These are phyloP conservation scores for Scaptomyza polygonia DNA, from an alignment of 2,888 invertebrate genomes.

Conservation along the genomic window DNA sequence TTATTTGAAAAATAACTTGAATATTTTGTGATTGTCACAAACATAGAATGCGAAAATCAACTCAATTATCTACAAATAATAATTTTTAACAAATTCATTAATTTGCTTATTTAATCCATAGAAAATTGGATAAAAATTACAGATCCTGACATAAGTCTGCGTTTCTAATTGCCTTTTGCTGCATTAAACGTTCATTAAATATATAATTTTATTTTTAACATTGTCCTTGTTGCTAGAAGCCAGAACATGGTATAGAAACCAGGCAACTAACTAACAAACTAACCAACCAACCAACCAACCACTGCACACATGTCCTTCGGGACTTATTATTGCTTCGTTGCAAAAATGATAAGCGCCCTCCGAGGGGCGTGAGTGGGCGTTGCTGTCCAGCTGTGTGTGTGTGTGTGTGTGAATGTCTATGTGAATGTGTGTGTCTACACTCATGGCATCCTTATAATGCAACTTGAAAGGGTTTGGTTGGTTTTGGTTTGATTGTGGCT, in stretches of 20 bases:
- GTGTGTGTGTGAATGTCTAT: conserved; percentile 1
- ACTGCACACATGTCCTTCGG: conserved; percentile 42
- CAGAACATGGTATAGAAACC: conserved; percentile 3
- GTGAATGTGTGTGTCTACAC: neutral
- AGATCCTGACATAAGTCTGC: neutral
- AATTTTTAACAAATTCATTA: neutral
- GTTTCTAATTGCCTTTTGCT: conserved; percentile 5
- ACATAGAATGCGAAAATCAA: too few relatives aligned
- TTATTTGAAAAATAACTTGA: too few relatives aligned
- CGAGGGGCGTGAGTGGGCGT: conserved; percentile 3
- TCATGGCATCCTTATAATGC: conserved; percentile 25
- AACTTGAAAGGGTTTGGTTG: conserved; percentile 42
- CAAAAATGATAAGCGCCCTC: conserved; percentile 41
- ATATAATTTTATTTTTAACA: conserved; percentile 31
- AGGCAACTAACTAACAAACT: conserved; percentile 24
- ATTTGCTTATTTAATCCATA: neutral
- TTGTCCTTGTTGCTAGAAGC: neutral
- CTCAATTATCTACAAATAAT: too few relatives aligned
- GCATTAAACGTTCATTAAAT: conserved; percentile 37
- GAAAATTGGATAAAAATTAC: neutral
- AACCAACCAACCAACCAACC: conserved; percentile 13
- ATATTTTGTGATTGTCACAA: too few relatives aligned
- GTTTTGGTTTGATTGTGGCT: conserved; percentile 30
- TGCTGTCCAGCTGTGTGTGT: conserved; percentile 1
- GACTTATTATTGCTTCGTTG: conserved; percentile 50